Percentiles rank a stretch among this genome's conserved stretches.
These are phyloP conservation scores for Drosophila nigrodunni DNA, from an alignment of 1,140 invertebrate genomes.

Conservation along the genomic window DNA sequence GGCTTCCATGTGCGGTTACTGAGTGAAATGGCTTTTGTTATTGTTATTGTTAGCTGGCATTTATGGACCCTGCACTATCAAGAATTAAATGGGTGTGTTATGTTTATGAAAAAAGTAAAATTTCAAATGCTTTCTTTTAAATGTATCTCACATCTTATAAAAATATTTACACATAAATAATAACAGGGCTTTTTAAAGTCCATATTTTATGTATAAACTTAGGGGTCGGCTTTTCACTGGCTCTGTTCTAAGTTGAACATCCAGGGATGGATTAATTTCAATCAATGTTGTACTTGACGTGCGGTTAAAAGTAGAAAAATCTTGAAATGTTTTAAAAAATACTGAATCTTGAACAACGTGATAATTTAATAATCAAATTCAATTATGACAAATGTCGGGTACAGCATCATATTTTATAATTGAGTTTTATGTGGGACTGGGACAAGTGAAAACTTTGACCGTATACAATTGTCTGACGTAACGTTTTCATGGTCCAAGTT, in stretches of 20 bases:
- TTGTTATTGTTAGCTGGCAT: conserved; percentile 12
- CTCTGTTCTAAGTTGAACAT: conserved; percentile 8
- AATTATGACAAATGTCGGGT: conserved; percentile 45
- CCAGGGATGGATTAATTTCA: conserved; percentile 35
- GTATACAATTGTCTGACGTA: neutral
- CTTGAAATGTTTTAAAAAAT: conserved; percentile 34
- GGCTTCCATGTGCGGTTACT: conserved; percentile 56
- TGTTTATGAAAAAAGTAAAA: too few relatives aligned
- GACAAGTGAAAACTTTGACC: conserved; percentile 34
- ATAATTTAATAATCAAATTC: conserved; percentile 31
- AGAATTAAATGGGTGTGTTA: too few relatives aligned
- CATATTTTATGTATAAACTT: conserved; percentile 8
- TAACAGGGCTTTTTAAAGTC: too few relatives aligned
- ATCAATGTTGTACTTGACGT: conserved; percentile 35
- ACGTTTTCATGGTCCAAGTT: conserved; percentile 32
- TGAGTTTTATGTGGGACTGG: conserved; percentile 41
- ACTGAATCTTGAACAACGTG: conserved; percentile 26
- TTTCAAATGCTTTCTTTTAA: too few relatives aligned
- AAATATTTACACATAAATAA: too few relatives aligned
- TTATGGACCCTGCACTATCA: neutral
- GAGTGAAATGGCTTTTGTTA: conserved; percentile 23
- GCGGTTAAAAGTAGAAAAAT: conserved; percentile 38
- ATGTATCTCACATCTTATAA: too few relatives aligned
- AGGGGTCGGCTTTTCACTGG: conserved; percentile 17
- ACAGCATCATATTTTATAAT: conserved; percentile 26